phyloP scores from a whole-genome alignment of 1,140 invertebrate genomes.

The Scaptomyza montana region DNA sequence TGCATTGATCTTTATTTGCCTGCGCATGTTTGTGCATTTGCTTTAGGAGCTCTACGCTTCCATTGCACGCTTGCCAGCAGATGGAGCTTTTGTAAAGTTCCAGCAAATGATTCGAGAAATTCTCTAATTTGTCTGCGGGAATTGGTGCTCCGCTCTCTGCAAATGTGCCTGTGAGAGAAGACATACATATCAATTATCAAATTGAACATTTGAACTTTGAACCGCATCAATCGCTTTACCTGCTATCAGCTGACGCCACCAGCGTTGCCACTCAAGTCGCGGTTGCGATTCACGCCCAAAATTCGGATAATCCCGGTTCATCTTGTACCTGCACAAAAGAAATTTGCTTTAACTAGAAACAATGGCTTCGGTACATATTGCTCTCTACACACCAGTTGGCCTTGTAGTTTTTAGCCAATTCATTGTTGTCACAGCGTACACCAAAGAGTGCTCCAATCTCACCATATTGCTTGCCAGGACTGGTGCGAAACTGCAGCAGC shows the following conservation, averaged over 20 bases:
- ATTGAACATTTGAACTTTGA: slow-evolving; percentile 35
- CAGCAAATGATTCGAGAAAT: slow-evolving; percentile 87
- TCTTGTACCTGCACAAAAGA: slow-evolving; percentile 69
- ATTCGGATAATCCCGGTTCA: slow-evolving; percentile 90
- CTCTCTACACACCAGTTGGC: slow-evolving; percentile 84
- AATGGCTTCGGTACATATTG: neutral
- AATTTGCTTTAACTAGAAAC: neutral
- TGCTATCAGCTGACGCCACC: slow-evolving; percentile 88
- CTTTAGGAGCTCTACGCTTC: slow-evolving; percentile 87
- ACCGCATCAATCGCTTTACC: slow-evolving; percentile 43
- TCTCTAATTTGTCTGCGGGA: slow-evolving; percentile 84
- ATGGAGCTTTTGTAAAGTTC: slow-evolving; percentile 87
- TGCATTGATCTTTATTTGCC: slow-evolving; percentile 72
- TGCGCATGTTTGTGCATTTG: slow-evolving; percentile 84
- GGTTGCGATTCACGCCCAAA: slow-evolving; percentile 87
- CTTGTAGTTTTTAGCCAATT: slow-evolving; percentile 87
- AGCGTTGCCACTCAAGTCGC: slow-evolving; percentile 89
- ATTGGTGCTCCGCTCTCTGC: slow-evolving; percentile 78
- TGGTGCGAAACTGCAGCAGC: slow-evolving; percentile 88
- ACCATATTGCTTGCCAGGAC: slow-evolving; percentile 90
- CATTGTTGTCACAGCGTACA: slow-evolving; percentile 85
- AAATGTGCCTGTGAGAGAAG: slow-evolving; percentile 63
- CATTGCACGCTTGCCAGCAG: slow-evolving; percentile 89
- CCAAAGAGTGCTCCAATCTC: slow-evolving; percentile 88
- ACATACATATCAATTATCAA: neutral